phyloP scores from a whole-genome alignment of 2,888 invertebrate species.

The Drosophila hamatofila region DNA sequence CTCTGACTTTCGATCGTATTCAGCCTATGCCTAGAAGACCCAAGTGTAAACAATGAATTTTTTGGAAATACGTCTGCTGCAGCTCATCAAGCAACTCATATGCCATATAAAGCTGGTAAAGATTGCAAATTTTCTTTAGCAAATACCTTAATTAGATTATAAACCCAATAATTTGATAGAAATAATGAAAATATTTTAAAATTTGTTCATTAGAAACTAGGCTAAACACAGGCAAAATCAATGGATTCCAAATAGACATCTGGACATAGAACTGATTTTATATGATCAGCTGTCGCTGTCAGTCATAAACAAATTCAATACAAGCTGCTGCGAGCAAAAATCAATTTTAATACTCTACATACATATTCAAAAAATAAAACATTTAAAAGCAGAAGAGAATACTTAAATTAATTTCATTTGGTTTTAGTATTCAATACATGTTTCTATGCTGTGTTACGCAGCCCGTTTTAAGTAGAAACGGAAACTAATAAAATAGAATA shows the following conservation, averaged over 20 bases:
- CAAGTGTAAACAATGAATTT: no score
- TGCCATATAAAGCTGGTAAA: neutral
- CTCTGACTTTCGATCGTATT: no score
- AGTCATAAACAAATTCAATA: slow-evolving; percentile 44
- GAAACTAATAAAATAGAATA: slow-evolving; percentile 69
- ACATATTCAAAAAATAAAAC: slow-evolving; percentile 20
- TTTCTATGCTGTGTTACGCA: slow-evolving; percentile 41
- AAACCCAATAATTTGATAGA: neutral
- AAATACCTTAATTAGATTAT: neutral
- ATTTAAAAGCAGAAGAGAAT: slow-evolving; percentile 26
- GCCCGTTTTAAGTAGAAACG: slow-evolving; percentile 66
- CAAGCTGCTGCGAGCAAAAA: neutral
- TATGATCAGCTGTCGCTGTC: slow-evolving; percentile 60
- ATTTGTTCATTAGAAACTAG: neutral
- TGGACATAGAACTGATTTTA: slow-evolving; percentile 41
- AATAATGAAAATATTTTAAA: slow-evolving; percentile 1
- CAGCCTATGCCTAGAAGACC: no score
- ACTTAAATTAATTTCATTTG: slow-evolving; percentile 49
- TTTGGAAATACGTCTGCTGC: no score
- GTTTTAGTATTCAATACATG: slow-evolving; percentile 52
- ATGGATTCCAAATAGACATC: slow-evolving; percentile 40
- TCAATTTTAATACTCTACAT: slow-evolving; percentile 19
- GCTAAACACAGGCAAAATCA: slow-evolving; percentile 25
- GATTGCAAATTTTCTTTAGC: neutral
- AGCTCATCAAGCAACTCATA: no score